Evolutionary conservation across 2,888 invertebrate genomes (phyloP).

Genomic region (Orthosia incerta): DNA sequence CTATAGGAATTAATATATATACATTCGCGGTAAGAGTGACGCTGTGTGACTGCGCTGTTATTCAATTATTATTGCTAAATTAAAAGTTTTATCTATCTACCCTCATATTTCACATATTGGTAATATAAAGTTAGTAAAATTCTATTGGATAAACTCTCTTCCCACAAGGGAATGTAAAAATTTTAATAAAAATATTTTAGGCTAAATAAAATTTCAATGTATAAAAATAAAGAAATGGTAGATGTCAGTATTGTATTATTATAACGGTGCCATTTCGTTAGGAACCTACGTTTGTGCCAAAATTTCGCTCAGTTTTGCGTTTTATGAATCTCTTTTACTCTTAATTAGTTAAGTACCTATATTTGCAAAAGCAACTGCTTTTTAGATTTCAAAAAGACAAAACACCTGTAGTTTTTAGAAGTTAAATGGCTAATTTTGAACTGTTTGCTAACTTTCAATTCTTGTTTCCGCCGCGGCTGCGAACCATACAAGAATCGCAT

Average conservation of each 20-base stretch:
- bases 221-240: slow-evolving; percentile 60
- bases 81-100: slow-evolving; percentile 39
- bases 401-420: background rate
- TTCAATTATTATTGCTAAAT: slow-evolving; percentile 22
- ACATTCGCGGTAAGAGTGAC: slow-evolving; percentile 63
- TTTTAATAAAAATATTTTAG: slow-evolving; percentile 29
- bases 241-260: slow-evolving; percentile 73
- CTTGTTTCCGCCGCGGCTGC: slow-evolving; percentile 1
- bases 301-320: slow-evolving; percentile 66
- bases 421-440: background rate
- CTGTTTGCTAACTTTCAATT: background rate
- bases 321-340: slow-evolving; percentile 22
- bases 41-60: slow-evolving; percentile 69
- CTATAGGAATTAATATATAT: slow-evolving; percentile 65
- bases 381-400: slow-evolving; percentile 12
- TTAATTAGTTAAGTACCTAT: slow-evolving; percentile 33
- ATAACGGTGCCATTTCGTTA: slow-evolving; percentile 73
- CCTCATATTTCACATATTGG: slow-evolving; percentile 39
- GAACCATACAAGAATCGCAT: background rate
- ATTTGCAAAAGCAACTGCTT: slow-evolving; percentile 25
- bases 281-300: slow-evolving; percentile 72
- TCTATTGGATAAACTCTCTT: slow-evolving; percentile 42
- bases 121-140: slow-evolving; percentile 28
- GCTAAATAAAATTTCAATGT: slow-evolving; percentile 36
- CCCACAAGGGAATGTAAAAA: slow-evolving; percentile 37